phyloP scores from a whole-genome alignment of 2,797 vertebrate genomes.

The Catostomus latipinnis region DNA sequence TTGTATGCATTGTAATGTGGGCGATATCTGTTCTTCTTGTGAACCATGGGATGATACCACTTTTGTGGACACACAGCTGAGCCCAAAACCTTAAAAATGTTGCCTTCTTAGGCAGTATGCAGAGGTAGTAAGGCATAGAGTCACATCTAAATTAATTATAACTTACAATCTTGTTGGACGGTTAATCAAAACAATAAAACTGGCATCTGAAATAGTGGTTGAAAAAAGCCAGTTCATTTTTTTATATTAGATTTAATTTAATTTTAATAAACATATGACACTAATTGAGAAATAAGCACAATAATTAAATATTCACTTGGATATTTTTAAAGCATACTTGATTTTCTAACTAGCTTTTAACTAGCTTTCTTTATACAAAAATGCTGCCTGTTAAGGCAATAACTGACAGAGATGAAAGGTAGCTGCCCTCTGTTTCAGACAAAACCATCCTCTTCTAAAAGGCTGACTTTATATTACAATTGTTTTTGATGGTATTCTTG shows the following conservation, averaged over 20 bases:
- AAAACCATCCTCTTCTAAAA: conserved; percentile 18
- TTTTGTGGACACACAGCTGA: not conserved
- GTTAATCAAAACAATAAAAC: no score
- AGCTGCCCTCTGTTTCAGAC: not conserved
- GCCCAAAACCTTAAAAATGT: not conserved
- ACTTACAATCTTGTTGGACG: no score
- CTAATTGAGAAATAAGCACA: no score
- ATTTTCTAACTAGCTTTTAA: no score
- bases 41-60: not conserved
- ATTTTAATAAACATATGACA: no score
- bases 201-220: no score
- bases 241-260: no score
- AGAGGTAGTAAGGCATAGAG: not conserved
- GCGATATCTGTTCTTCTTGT: not conserved
- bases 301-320: no score
- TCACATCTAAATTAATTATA: not conserved
- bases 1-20: conserved; percentile 30
- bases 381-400: not conserved
- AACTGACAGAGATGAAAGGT: not conserved
- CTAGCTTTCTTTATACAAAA: not conserved
- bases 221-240: no score
- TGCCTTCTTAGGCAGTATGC: not conserved
- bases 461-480: not conserved
- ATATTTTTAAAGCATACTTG: no score
- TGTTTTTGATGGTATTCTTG: conserved; percentile 37